A percentile compares a stretch with the other conserved stretches of the same genome.
Evolutionary conservation across 2,113 vertebrate species (phyloP).

Genomic region (Bubo bubo): DNA sequence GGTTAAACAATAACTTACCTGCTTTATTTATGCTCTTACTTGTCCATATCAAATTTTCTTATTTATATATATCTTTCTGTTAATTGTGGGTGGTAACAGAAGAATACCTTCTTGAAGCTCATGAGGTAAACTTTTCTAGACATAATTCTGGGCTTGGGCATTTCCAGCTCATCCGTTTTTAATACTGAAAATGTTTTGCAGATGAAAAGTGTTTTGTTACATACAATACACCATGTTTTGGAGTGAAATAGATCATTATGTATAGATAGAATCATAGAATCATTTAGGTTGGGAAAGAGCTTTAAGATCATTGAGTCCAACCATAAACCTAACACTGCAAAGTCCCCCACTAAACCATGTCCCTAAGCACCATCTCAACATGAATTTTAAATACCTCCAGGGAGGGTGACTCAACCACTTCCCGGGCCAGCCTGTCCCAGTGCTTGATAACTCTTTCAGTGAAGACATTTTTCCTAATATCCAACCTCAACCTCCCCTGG

Average conservation of each 20-base stretch:
- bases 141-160: not conserved
- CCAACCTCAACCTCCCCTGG: too few species aligned
- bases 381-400: too few species aligned
- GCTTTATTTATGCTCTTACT: not conserved
- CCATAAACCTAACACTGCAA: too few species aligned
- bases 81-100: not conserved
- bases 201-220: not conserved
- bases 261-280: not conserved
- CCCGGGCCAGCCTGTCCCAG: too few species aligned
- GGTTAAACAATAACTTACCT: not conserved
- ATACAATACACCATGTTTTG: not conserved
- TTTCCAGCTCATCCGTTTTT: not conserved
- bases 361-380: too few species aligned
- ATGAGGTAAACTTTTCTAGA: not conserved
- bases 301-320: too few species aligned
- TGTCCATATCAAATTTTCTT: not conserved
- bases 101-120: not conserved
- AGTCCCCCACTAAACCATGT: too few species aligned
- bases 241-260: not conserved
- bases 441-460: too few species aligned
- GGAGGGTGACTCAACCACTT: too few species aligned
- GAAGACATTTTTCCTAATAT: too few species aligned
- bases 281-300: too few species aligned
- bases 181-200: not conserved
- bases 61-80: not conserved